phyloP scores from a whole-genome alignment of 2,113 vertebrate genomes.

The Cynopterus brachyotis region DNA sequence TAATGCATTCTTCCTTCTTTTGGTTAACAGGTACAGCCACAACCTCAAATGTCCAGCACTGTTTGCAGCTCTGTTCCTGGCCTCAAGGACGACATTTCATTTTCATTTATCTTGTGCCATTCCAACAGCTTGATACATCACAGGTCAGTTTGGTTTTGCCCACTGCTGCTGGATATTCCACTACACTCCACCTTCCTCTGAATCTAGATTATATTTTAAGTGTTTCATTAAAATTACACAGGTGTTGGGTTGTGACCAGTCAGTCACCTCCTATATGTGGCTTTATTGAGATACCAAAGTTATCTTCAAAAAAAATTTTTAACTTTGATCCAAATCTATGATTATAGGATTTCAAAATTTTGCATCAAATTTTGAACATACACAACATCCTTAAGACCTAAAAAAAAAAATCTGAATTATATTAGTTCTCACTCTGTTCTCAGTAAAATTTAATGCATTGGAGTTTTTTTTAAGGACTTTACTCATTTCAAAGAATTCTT shows the following conservation, averaged over 20 bases:
- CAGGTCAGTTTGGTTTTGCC: background rate
- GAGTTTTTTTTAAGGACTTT: background rate
- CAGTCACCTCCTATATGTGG: background rate
- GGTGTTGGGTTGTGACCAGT: background rate
- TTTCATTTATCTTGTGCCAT: background rate
- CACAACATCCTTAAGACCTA: background rate
- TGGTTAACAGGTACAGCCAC: conserved; percentile 1
- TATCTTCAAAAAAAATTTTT: conserved; percentile 27
- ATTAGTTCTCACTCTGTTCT: background rate
- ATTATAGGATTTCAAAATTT: background rate
- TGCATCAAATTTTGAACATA: background rate
- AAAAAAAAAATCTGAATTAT: background rate
- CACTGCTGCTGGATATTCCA: background rate
- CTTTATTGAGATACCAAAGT: background rate
- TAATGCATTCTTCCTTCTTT: background rate
- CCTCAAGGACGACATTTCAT: background rate
- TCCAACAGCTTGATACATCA: background rate
- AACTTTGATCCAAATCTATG: background rate
- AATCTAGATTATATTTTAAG: background rate
- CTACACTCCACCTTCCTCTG: background rate
- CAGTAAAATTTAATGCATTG: background rate
- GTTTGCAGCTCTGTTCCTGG: background rate
- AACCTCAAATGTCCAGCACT: background rate
- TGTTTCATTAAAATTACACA: conserved; percentile 19
- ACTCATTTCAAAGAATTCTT: background rate